Conservation (phyloP, 2,888 invertebrate genomes). For the Adineta ricciae region DNA sequence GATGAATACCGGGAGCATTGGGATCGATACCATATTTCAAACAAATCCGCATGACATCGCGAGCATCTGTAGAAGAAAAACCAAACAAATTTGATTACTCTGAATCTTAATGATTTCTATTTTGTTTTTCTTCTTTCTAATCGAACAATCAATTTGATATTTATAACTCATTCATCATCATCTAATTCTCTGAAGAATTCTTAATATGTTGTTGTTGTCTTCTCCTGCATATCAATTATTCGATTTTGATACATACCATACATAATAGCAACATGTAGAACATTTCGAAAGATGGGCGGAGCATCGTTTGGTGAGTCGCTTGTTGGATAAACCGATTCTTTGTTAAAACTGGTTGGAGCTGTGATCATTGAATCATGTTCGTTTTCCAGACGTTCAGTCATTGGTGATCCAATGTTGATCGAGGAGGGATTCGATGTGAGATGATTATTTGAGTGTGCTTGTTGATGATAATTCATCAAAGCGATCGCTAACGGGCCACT, state of each 20-base stretch:
- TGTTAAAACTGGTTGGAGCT: background rate
- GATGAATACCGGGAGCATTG: constrained; percentile 52
- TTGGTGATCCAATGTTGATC: background rate
- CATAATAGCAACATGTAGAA: constrained; percentile 51
- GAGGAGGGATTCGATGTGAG: background rate
- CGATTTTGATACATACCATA: background rate
- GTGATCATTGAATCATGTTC: background rate
- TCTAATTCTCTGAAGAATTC: background rate
- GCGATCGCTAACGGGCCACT: background rate
- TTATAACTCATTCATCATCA: too few relatives aligned
- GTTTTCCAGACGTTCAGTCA: background rate
- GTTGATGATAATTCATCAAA: background rate
- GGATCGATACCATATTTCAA: constrained; percentile 56
- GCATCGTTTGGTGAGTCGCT: constrained; percentile 38
- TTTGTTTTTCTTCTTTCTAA: too few relatives aligned
- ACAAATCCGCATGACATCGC: constrained; percentile 54
- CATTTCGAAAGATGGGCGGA: constrained; percentile 54
- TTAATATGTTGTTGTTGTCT: background rate
- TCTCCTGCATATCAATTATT: background rate
- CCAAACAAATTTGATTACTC: background rate
- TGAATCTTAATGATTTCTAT: background rate
- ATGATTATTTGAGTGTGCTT: background rate
- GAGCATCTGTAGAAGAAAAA: constrained; percentile 52
- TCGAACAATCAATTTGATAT: too few relatives aligned
- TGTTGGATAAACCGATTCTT: background rate